Evolutionary conservation across 2,888 invertebrate species (phyloP), one percentile per base, ranked within the genome.

Genomic region (Barypeithes pellucidus): DNA sequence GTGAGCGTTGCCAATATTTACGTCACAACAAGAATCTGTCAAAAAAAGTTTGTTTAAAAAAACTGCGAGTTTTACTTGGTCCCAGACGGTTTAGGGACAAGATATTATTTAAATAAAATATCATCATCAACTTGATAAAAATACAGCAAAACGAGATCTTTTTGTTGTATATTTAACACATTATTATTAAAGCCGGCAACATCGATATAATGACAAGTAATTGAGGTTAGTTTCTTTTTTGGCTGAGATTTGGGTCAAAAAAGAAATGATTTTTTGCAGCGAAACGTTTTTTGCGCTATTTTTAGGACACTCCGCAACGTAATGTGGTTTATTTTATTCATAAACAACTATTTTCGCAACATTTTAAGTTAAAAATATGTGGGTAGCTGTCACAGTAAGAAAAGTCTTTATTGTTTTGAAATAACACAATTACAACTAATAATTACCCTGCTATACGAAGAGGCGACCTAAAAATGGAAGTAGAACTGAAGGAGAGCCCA

Each of bases 171-270:
- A 18, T 33, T 50, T 57, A 57, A 29, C 11, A 57, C n/a, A n/a
- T n/a, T n/a, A n/a, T n/a, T n/a, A n/a, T n/a, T 41, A 62, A 61
- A 72, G 20, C 66, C 71, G 71, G 70, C 65, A 60, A 66, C 59
- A 60, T 60, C 29, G 29, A 41, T 59, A 60, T 29, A 22, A 18
- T 69, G 60, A 41, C 67, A 67, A 47, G 47, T 65, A 60, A 72
- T 67, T 52, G 67, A 72, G 72, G 72, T 72, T 72, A 72, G 72
- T 52, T 67, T 68, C 50, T 29, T 69, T 67, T 72, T 72, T 62
- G 62, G 72, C 66, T 41, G 45, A 41, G 61, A 73, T 73, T 73
- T 73, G 70, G 73, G 73, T 73, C 73, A 73, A 66, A 73, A 73
- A 70, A 70, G 70, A 73, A 73, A 73, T 67, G 66, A 41, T 69